These are phyloP conservation scores for Montipora cactus DNA, from an alignment of 64 coral and sea anemone species.

Conservation along the genomic window DNA sequence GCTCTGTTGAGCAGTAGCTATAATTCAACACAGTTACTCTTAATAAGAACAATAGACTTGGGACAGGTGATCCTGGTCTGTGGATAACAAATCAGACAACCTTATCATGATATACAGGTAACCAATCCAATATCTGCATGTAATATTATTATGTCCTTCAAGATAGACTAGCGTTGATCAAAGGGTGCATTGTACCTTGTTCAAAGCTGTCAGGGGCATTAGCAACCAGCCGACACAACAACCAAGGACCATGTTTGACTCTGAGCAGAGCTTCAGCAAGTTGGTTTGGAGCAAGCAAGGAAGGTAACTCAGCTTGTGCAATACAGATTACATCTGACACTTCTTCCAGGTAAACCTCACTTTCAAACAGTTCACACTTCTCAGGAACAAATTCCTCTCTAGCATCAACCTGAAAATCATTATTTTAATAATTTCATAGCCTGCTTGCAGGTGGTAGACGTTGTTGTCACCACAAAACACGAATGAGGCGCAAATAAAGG, in stretches of 20 bases:
- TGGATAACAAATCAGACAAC: too few species aligned
- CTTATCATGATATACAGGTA: too few species aligned
- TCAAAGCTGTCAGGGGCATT: constrained; percentile 98
- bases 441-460: too few species aligned
- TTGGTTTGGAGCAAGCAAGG: constrained; percentile 78
- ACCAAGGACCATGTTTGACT: constrained; percentile 94
- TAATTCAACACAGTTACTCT: too few species aligned
- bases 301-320: constrained; percentile 91
- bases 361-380: constrained; percentile 96
- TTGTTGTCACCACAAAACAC: too few species aligned
- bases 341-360: constrained; percentile 94
- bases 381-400: constrained; percentile 92
- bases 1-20: too few species aligned
- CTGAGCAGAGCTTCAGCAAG: constrained; percentile 88
- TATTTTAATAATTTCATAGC: neutral
- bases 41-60: too few species aligned
- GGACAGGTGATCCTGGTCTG: too few species aligned
- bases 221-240: constrained; percentile 86
- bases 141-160: too few species aligned
- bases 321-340: constrained; percentile 97
- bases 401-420: constrained; percentile 65
- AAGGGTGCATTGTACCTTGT: constrained; percentile 70
- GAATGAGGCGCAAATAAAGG: too few species aligned
- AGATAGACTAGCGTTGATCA: too few species aligned
- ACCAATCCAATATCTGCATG: too few species aligned